Conservation (phyloP, 2,888 invertebrate species). For the Melieria picta region DNA sequence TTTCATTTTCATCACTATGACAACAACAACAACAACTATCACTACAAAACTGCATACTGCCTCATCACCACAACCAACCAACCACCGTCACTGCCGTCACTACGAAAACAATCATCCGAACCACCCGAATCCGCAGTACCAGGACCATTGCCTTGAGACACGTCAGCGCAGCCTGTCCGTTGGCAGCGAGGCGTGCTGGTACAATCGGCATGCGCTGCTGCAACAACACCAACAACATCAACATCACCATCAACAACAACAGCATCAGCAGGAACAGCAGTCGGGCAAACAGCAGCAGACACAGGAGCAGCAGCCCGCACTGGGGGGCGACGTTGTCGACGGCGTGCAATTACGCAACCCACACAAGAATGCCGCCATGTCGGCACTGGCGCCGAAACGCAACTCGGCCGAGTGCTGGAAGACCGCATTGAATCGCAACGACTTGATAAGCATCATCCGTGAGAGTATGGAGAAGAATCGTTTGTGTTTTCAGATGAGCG, state of each 20-base stretch:
- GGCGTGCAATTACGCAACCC: conserved; percentile 60
- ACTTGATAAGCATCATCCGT: conserved; percentile 86
- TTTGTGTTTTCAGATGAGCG: conserved; percentile 83
- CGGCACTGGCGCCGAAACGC: conserved; percentile 51
- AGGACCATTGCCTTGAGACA: conserved; percentile 63
- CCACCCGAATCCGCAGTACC: conserved; percentile 50
- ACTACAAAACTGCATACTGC: conserved; percentile 7
- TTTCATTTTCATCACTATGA: conserved; percentile 36
- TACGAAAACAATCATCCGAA: neutral
- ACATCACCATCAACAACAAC: conserved; percentile 36
- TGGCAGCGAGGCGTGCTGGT: conserved; percentile 65
- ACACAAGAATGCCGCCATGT: conserved; percentile 52
- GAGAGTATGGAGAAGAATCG: conserved; percentile 93
- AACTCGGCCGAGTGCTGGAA: conserved; percentile 70
- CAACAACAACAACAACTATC: conserved; percentile 16
- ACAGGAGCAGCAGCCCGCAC: conserved; percentile 38
- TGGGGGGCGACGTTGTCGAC: conserved; percentile 53
- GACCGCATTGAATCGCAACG: conserved; percentile 81
- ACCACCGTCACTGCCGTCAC: neutral
- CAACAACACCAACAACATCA: conserved; percentile 39
- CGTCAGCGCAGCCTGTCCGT: conserved; percentile 65
- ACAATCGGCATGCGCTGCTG: conserved; percentile 57
- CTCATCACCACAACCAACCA: conserved; percentile 10
- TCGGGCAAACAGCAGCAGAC: conserved; percentile 42
- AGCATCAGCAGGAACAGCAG: conserved; percentile 42